phyloP scores from a whole-genome alignment of 2,797 vertebrate species.

The Phataginus tetradactyla region DNA sequence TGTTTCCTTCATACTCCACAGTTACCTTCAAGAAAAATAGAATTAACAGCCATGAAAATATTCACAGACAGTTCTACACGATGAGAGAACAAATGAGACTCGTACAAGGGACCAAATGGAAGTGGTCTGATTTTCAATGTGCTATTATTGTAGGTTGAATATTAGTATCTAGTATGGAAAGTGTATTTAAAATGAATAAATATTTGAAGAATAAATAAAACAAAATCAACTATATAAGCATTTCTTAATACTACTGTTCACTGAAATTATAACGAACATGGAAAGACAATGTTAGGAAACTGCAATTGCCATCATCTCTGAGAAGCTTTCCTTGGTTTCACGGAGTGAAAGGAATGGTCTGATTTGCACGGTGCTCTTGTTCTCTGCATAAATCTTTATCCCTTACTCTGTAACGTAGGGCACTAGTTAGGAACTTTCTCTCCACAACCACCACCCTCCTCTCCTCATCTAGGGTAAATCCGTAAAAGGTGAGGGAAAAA shows the following conservation, averaged over 20 bases:
- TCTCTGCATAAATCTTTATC: neutral
- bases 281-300: neutral
- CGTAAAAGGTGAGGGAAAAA: neutral
- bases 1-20: slow-evolving; percentile 32
- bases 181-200: neutral
- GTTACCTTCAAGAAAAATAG: slow-evolving; percentile 31
- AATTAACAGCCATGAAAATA: slow-evolving; percentile 41
- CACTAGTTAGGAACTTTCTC: neutral
- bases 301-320: neutral
- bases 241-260: neutral
- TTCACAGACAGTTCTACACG: neutral
- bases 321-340: neutral
- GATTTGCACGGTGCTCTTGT: neutral
- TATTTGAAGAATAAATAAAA: neutral
- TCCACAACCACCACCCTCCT: neutral
- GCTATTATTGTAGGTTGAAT: neutral
- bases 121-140: neutral
- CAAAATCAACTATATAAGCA: neutral
- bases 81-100: slow-evolving; percentile 4
- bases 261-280: neutral
- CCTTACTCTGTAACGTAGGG: neutral
- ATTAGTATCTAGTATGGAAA: neutral
- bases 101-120: neutral
- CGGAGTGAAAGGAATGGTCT: neutral
- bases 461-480: neutral